phyloP scores from a whole-genome alignment of 2,888 invertebrate species.

The Lasioglossum zephyrum region DNA sequence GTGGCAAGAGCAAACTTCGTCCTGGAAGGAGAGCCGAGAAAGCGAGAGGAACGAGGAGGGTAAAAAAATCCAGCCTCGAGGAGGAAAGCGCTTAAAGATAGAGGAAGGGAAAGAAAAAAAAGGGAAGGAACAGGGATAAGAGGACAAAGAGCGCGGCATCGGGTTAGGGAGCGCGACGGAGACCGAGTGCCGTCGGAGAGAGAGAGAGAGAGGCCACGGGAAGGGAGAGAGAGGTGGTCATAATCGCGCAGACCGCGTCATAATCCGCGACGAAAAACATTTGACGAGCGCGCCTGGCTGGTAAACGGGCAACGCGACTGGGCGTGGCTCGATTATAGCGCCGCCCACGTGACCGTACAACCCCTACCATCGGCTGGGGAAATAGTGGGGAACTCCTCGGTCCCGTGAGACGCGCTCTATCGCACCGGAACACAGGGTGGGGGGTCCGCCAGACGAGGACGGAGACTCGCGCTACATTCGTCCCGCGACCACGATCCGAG shows the following conservation, averaged over 20 bases:
- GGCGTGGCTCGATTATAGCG: slow-evolving; percentile 72
- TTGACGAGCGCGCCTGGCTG: slow-evolving; percentile 81
- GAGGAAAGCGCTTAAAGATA: slow-evolving; percentile 61
- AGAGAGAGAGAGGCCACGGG: slow-evolving; percentile 24
- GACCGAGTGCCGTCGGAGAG: slow-evolving; percentile 7
- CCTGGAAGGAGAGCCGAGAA: slow-evolving; percentile 52
- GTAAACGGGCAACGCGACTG: slow-evolving; percentile 78
- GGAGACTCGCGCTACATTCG: slow-evolving; percentile 70
- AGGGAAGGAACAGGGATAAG: slow-evolving; percentile 59
- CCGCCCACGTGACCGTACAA: slow-evolving; percentile 71
- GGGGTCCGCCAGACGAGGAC: slow-evolving; percentile 73
- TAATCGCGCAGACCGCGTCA: slow-evolving; percentile 84
- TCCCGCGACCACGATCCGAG: slow-evolving; percentile 69
- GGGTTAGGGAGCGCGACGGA: slow-evolving; percentile 18
- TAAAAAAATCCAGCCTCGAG: slow-evolving; percentile 61
- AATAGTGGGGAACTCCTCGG: slow-evolving; percentile 33
- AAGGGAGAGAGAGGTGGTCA: slow-evolving; percentile 78
- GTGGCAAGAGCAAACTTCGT: slow-evolving; percentile 70
- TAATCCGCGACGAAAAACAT: slow-evolving; percentile 84
- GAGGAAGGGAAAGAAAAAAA: slow-evolving; percentile 33
- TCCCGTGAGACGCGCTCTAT: slow-evolving; percentile 55
- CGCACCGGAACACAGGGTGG: slow-evolving; percentile 46
- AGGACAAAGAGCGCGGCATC: slow-evolving; percentile 53
- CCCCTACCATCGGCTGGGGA: slow-evolving; percentile 11
- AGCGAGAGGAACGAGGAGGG: slow-evolving; percentile 36